These are phyloP conservation scores for Heterodera carotae DNA, from an alignment of 1,140 invertebrate species.

Conservation along the genomic window DNA sequence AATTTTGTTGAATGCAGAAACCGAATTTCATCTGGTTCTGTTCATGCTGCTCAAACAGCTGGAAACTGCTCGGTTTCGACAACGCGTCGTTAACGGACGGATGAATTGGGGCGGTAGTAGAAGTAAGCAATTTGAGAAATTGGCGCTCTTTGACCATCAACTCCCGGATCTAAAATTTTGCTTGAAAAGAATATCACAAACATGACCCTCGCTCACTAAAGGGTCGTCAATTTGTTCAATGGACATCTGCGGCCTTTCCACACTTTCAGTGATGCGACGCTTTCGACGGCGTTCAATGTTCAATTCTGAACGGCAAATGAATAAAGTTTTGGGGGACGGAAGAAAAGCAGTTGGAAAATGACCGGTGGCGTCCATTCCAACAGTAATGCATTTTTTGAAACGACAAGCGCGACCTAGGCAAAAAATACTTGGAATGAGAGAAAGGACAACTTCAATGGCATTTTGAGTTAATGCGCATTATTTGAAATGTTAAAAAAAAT, in stretches of 20 bases:
- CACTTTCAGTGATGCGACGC: conserved; percentile 42
- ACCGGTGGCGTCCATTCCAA: conserved; percentile 60
- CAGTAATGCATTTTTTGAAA: conserved; percentile 59
- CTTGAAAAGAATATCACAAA: too few relatives aligned
- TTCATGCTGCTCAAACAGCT: conserved; percentile 46
- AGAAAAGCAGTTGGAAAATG: neutral
- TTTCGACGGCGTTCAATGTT: conserved; percentile 62
- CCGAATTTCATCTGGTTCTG: conserved; percentile 44
- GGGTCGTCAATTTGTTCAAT: conserved; percentile 47
- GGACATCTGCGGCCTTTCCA: conserved; percentile 4
- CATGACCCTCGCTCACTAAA: too few relatives aligned
- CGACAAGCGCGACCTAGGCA: conserved; percentile 42
- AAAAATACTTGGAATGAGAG: conserved; percentile 7
- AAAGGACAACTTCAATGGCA: neutral
- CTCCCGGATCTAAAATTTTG: conserved; percentile 23
- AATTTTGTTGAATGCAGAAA: conserved; percentile 2
- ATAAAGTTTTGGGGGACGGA: conserved; percentile 9
- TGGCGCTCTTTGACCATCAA: conserved; percentile 54
- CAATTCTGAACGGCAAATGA: conserved; percentile 46
- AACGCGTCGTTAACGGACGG: conserved; percentile 51
- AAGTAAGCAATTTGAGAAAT: conserved; percentile 55
- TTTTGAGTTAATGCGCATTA: too few relatives aligned
- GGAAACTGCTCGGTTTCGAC: conserved; percentile 22
- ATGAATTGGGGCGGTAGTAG: conserved; percentile 54
- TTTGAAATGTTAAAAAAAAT: conserved; percentile 33